A percentile compares a stretch with the other conserved stretches of the same genome.
phyloP scores from a whole-genome alignment of 1,140 invertebrate genomes.

The Drosophila bocqueti region DNA sequence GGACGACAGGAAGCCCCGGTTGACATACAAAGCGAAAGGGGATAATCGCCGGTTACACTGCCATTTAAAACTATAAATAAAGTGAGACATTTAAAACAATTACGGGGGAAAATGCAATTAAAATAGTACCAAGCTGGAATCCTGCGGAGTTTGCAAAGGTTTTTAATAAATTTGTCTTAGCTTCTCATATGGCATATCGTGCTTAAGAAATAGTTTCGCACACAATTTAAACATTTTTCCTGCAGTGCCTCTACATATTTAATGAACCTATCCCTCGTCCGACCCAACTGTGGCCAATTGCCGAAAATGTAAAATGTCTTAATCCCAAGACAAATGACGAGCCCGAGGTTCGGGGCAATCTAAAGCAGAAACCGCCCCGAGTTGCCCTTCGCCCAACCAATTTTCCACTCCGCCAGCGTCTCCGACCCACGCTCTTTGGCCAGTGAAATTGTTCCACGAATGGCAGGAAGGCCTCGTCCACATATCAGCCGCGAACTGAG shows the following conservation, averaged over 20 bases:
- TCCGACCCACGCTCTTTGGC: constrained; percentile 64
- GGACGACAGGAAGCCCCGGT: constrained; percentile 32
- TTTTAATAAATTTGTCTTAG: background rate
- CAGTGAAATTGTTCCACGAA: constrained; percentile 70
- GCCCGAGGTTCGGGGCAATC: constrained; percentile 25
- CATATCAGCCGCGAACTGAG: constrained; percentile 46
- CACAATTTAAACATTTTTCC: background rate
- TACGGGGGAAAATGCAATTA: too few relatives aligned
- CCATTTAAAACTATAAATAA: constrained; percentile 27
- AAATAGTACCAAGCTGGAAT: background rate
- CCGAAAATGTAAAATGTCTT: constrained; percentile 54
- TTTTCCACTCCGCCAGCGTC: constrained; percentile 52
- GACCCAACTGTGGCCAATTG: constrained; percentile 46
- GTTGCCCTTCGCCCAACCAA: constrained; percentile 63
- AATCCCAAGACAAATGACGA: constrained; percentile 59
- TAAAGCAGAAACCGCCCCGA: constrained; percentile 39
- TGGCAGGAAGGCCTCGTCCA: constrained; percentile 28
- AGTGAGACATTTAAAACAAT: constrained; percentile 23
- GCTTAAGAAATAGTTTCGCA: background rate
- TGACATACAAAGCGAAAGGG: constrained; percentile 44
- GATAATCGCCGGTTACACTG: constrained; percentile 13
- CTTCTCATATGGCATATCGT: background rate
- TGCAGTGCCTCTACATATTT: constrained; percentile 1
- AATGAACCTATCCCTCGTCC: constrained; percentile 7
- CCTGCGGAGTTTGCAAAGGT: rapidly evolving